phyloP scores from a whole-genome alignment of 2,888 invertebrate genomes.

The Parnassius smintheus region DNA sequence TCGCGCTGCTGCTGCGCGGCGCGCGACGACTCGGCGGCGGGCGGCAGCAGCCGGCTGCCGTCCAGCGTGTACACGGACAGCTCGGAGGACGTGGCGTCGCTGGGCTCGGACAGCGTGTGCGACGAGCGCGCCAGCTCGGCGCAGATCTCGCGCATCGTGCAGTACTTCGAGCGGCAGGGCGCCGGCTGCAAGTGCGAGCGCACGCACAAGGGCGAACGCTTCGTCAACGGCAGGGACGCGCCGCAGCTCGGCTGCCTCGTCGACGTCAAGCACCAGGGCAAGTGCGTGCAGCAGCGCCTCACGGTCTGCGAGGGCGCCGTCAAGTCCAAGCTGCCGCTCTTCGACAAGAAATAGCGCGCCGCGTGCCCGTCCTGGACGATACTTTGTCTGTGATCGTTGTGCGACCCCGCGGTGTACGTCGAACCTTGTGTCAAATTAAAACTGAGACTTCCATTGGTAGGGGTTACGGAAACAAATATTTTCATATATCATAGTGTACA shows the following conservation, averaged over 20 bases:
- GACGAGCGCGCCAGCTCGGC: slow-evolving; percentile 84
- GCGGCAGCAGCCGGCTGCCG: slow-evolving; percentile 71
- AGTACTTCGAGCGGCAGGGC: slow-evolving; percentile 92
- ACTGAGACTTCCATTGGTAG: slow-evolving; percentile 20
- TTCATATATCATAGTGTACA: slow-evolving; percentile 8
- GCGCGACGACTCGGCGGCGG: slow-evolving; percentile 33
- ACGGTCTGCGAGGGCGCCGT: slow-evolving; percentile 94
- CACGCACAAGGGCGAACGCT: slow-evolving; percentile 51
- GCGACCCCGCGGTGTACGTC: not conserved
- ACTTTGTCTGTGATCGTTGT: not conserved
- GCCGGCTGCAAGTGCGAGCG: slow-evolving; percentile 77
- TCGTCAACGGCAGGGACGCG: slow-evolving; percentile 39
- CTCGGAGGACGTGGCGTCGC: slow-evolving; percentile 91
- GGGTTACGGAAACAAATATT: slow-evolving; percentile 6
- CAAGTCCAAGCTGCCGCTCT: slow-evolving; percentile 90
- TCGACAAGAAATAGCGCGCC: slow-evolving; percentile 81
- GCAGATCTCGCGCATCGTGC: slow-evolving; percentile 91
- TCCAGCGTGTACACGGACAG: slow-evolving; percentile 93
- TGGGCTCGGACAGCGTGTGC: slow-evolving; percentile 88
- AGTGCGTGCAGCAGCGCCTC: slow-evolving; percentile 83
- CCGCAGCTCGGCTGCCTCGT: slow-evolving; percentile 41
- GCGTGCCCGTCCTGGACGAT: slow-evolving; percentile 4
- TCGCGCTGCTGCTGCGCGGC: slow-evolving; percentile 63
- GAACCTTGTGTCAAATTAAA: slow-evolving; percentile 15
- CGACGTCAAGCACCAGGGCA: slow-evolving; percentile 52